These are phyloP conservation scores for Listrodromus nycthemerus DNA, from an alignment of 2,888 invertebrate genomes.

Conservation along the genomic window DNA sequence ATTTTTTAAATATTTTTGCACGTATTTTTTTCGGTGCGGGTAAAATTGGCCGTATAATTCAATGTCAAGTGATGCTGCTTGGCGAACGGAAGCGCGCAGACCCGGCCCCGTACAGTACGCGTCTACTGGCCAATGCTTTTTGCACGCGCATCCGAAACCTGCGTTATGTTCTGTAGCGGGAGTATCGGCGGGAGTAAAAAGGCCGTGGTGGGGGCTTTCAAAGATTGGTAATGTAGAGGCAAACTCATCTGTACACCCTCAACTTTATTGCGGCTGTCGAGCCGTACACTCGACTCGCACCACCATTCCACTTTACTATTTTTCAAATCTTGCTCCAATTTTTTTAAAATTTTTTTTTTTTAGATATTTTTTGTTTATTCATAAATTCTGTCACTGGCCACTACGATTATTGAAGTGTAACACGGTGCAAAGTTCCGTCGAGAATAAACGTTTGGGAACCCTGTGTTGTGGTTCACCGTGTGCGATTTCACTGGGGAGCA, in stretches of 20 bases:
- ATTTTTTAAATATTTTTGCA: no score
- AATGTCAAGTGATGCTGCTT: neutral
- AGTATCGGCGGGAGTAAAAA: constrained; percentile 60
- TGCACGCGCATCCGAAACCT: constrained; percentile 37
- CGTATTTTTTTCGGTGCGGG: no score
- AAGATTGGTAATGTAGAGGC: constrained; percentile 63
- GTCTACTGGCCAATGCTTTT: neutral
- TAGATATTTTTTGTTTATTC: neutral
- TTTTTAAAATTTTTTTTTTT: neutral
- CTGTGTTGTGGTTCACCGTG: neutral
- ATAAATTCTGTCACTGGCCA: neutral
- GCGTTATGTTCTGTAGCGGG: constrained; percentile 34
- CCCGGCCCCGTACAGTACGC: neutral
- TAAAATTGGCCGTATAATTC: no score
- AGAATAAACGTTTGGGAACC: neutral
- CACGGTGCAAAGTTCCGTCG: neutral
- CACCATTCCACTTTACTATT: constrained; percentile 26
- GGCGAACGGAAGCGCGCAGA: neutral
- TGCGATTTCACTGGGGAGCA: neutral
- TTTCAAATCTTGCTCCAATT: neutral
- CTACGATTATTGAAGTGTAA: neutral
- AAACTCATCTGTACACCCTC: constrained; percentile 69
- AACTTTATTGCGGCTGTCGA: constrained; percentile 73
- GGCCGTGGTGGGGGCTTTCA: constrained; percentile 56
- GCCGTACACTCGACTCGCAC: constrained; percentile 68